A percentile compares a stretch with the other conserved stretches of the same genome.
Conservation (phyloP, 1,140 invertebrate genomes). For the Diachasmimorpha longicaudata region DNA sequence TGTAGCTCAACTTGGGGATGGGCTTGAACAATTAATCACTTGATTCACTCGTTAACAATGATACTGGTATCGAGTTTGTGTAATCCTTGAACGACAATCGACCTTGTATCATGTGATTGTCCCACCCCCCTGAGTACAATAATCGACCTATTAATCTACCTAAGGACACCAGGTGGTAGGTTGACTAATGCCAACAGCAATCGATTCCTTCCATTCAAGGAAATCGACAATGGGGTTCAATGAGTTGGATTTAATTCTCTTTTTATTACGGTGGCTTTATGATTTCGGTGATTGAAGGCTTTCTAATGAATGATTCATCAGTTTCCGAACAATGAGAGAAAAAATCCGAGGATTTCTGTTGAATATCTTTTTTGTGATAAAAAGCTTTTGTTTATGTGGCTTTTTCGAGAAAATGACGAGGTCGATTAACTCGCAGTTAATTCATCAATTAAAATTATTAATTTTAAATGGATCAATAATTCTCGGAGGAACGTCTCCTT, state of each 20-base stretch:
- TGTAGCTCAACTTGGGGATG: no score
- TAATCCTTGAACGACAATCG: not conserved
- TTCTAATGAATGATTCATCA: not conserved
- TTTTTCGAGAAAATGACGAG: no score
- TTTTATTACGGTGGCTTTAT: not conserved
- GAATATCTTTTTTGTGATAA: not conserved
- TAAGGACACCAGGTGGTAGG: not conserved
- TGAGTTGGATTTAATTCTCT: not conserved
- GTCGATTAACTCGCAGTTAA: no score
- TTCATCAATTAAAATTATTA: no score
- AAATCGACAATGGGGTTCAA: not conserved
- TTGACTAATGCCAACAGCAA: not conserved
- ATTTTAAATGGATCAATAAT: no score
- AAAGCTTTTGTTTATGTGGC: not conserved
- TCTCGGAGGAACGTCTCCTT: no score
- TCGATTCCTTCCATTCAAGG: not conserved
- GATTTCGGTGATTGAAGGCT: not conserved
- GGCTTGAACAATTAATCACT: no score
- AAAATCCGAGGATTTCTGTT: not conserved
- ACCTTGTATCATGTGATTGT: conserved; percentile 9
- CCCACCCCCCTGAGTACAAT: not conserved
- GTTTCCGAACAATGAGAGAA: no score
- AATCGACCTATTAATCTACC: conserved; percentile 8
- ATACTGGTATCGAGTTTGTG: not conserved
- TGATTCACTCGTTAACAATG: not conserved